Conservation (phyloP, 1,140 invertebrate species). For the Acarapis woodi region DNA sequence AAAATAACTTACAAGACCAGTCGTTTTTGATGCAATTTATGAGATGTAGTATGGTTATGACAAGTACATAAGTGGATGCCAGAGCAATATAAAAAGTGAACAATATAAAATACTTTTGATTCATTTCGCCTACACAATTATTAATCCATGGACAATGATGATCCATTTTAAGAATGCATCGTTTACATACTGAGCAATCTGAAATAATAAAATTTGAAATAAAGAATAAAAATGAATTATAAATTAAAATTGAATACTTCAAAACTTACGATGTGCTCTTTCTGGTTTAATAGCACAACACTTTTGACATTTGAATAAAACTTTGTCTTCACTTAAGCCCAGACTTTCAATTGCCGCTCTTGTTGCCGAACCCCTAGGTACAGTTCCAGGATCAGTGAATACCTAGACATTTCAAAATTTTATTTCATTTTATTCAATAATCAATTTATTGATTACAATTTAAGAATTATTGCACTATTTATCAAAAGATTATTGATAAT, state of each 20-base stretch:
- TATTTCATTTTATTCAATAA: constrained; percentile 1
- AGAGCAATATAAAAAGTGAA: constrained; percentile 71
- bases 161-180: constrained; percentile 95
- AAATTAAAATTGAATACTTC: too few species aligned
- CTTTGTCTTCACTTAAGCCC: constrained; percentile 66
- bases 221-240: too few species aligned
- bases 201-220: too few species aligned
- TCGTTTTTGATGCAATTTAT: constrained; percentile 69
- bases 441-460: constrained; percentile 3
- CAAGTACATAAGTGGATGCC: constrained; percentile 73
- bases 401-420: constrained; percentile 1
- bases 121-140: constrained; percentile 96
- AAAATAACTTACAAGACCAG: constrained; percentile 40
- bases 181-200: constrained; percentile 87
- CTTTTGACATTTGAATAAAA: constrained; percentile 91
- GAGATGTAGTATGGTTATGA: constrained; percentile 74
- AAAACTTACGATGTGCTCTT: constrained; percentile 85
- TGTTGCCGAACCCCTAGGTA: constrained; percentile 93
- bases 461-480: neutral
- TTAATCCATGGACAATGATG: constrained; percentile 95
- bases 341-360: constrained; percentile 89
- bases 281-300: constrained; percentile 97
- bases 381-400: constrained; percentile 35
- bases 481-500: constrained; percentile 2
- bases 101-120: constrained; percentile 91